Base-by-base conservation (phyloP, 2,797 vertebrate species). In the Rhyacichthys aspro region DNA sequence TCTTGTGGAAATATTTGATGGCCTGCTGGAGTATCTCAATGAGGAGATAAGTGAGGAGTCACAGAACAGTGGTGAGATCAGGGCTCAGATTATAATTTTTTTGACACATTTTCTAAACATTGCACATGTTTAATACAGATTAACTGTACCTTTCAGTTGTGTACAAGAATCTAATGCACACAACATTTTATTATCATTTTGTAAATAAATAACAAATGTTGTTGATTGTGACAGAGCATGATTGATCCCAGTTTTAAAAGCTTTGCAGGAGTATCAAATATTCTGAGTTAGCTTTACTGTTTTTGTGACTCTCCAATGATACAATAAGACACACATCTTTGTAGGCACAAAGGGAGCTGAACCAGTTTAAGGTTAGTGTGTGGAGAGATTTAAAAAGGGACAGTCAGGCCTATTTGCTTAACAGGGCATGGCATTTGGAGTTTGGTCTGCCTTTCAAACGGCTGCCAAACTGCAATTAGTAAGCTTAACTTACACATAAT, bases 1-100 rank as follows among this genome's bases (percentile, higher is more conserved):
- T 82, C 93, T 99, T 41, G 78, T 99, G 1, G 97, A 99, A 92
- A 97, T 99, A 82, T 97, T 98, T 64, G 96, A 99, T 75, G 97
- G 97, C 1, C 90, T 99, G 71, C 69, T 98, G 76, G 97, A 98
- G 43, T 98, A 98, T 76, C 95, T 99, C 45, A 95, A 92, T 5
- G 97, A 97, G 84, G 94, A 94, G 73, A 91, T 86, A 63, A 94
- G 91, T 14, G 94, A 93, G 64, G 91, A 93, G 7, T 93, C 92
- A 46, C 90, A 91, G 0, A 86, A 90, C 55, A 88, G 79, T 79
- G 93, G 94, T 95, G 91, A 82, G 82, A 28, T 42, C 9, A 66
- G 3, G n/a, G n/a, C n/a, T n/a, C n/a, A n/a, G n/a, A n/a, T n/a
- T n/a, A n/a, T n/a, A n/a, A n/a, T n/a, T n/a, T n/a, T n/a, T 28